These are phyloP conservation scores for Harpagifer antarcticus DNA, from an alignment of 2,797 vertebrate species.

Conservation along the genomic window DNA sequence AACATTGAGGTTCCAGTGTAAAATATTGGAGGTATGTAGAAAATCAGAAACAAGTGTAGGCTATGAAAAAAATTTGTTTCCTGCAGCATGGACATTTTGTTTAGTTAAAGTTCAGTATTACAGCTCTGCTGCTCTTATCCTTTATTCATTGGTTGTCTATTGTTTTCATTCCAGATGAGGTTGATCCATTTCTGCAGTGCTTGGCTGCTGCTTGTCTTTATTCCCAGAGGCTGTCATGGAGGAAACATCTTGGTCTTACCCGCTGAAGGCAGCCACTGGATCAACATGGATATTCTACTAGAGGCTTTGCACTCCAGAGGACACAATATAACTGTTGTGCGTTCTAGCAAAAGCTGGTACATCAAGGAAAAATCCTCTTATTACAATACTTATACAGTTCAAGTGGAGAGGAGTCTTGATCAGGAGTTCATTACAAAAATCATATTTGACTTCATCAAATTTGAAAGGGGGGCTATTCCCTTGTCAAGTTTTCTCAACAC, in stretches of 20 bases:
- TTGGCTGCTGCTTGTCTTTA: conserved; percentile 56
- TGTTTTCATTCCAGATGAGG: conserved; percentile 60
- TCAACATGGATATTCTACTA: conserved; percentile 76
- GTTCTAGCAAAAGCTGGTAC: conserved; percentile 64
- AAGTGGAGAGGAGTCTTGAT: conserved; percentile 41
- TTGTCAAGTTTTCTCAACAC: not conserved
- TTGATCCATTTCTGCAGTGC: conserved; percentile 28
- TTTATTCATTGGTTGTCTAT: not conserved
- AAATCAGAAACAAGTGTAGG: not conserved
- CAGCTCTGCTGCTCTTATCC: not conserved
- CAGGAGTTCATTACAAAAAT: not conserved
- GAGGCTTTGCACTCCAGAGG: conserved; percentile 63
- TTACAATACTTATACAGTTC: conserved; percentile 40
- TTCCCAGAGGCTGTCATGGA: conserved; percentile 41
- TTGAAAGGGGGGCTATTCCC: conserved; percentile 38
- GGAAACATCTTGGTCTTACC: conserved; percentile 73
- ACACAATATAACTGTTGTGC: conserved; percentile 59
- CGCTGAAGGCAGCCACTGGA: conserved; percentile 73
- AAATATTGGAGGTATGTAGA: not conserved
- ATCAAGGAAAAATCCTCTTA: conserved; percentile 43
- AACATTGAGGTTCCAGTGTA: not conserved
- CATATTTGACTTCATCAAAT: fast-evolving
- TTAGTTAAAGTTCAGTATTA: too few species aligned
- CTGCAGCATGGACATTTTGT: not conserved
- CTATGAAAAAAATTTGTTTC: not conserved